Evolutionary conservation across 2,888 invertebrate genomes (phyloP).

Genomic region (Allygus modestus): DNA sequence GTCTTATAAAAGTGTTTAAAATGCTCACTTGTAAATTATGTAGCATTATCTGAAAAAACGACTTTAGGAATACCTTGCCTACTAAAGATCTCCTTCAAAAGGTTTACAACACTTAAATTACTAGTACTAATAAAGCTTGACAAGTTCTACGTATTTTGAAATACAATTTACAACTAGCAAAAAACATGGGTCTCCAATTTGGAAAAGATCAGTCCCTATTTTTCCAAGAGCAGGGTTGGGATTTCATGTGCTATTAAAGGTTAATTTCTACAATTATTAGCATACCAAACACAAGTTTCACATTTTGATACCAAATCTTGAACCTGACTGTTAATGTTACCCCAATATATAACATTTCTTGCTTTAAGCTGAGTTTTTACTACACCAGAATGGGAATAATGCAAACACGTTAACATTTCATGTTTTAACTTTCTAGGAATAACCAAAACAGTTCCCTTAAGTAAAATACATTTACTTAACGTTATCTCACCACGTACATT

Average conservation of each 20-base stretch:
- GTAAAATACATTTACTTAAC: slow-evolving; percentile 60
- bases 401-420: slow-evolving; percentile 63
- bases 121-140: slow-evolving; percentile 62
- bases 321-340: slow-evolving; percentile 63
- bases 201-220: slow-evolving; percentile 65
- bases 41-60: slow-evolving; percentile 69
- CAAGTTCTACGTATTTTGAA: slow-evolving; percentile 67
- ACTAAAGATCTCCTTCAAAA: slow-evolving; percentile 68
- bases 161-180: slow-evolving; percentile 68
- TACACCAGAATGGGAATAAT: slow-evolving; percentile 65
- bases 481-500: slow-evolving; percentile 52
- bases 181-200: slow-evolving; percentile 57
- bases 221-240: slow-evolving; percentile 64
- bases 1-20: slow-evolving; percentile 44
- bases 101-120: slow-evolving; percentile 63
- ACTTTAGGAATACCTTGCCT: slow-evolving; percentile 69
- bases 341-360: slow-evolving; percentile 65
- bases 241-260: slow-evolving; percentile 64
- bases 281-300: slow-evolving; percentile 60
- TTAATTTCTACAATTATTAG: slow-evolving; percentile 60
- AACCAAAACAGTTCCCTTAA: slow-evolving; percentile 57
- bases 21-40: slow-evolving; percentile 58
- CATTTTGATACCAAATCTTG: slow-evolving; percentile 62
- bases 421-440: slow-evolving; percentile 48
- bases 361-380: slow-evolving; percentile 59